phyloP scores from a whole-genome alignment of 2,888 invertebrate species.

The Clitarchus hookeri region DNA sequence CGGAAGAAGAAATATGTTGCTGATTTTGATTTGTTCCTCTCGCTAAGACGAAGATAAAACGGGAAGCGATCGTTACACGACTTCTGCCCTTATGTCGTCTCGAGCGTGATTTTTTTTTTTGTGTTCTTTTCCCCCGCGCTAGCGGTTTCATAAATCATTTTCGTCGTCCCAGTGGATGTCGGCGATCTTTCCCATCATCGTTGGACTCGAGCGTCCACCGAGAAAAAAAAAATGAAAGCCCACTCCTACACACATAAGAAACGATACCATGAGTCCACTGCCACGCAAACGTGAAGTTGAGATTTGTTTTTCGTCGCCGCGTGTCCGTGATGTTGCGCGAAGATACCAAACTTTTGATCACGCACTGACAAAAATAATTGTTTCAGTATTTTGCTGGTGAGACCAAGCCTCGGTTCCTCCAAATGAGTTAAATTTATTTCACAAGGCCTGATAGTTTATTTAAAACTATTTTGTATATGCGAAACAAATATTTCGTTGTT shows the following conservation, averaged over 20 bases:
- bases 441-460: too few species aligned
- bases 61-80: neutral
- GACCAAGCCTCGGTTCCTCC: too few species aligned
- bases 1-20: neutral
- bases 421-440: too few species aligned
- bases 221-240: neutral
- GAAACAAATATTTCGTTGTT: too few species aligned
- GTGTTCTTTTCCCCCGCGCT: neutral
- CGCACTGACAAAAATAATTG: too few species aligned
- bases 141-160: slow-evolving; percentile 3
- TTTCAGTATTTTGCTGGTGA: too few species aligned
- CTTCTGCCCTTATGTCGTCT: neutral
- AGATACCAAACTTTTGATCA: too few species aligned
- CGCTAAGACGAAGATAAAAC: neutral
- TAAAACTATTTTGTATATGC: too few species aligned
- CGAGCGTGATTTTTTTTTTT: neutral
- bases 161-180: neutral
- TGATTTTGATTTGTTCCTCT: slow-evolving; percentile 11
- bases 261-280: neutral
- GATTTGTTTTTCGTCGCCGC: neutral
- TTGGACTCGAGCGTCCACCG: neutral
- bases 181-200: neutral
- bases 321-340: too few species aligned
- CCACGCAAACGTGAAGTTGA: neutral
- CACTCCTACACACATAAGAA: neutral